A percentile compares a stretch with the other conserved stretches of the same genome.
Evolutionary conservation across 2,888 invertebrate genomes (phyloP).

Genomic region (Patella pellucida): DNA sequence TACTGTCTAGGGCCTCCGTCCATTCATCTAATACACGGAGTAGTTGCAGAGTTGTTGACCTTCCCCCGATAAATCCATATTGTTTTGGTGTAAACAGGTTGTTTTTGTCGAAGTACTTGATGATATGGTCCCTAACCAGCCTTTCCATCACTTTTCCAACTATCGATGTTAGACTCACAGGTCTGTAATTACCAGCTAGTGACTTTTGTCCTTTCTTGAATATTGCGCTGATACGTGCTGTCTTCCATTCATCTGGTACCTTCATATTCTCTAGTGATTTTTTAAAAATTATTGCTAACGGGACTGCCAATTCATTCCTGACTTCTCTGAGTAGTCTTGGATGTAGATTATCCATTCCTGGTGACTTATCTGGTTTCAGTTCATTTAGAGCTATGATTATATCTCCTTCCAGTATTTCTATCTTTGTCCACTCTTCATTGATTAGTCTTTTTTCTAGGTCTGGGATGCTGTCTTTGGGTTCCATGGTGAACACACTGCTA

Average conservation of each 20-base stretch:
- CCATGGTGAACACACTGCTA: constrained; percentile 18
- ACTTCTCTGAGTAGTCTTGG: neutral
- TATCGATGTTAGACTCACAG: constrained; percentile 23
- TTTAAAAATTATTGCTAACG: neutral
- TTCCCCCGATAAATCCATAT: constrained; percentile 19
- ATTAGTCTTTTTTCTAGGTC: too few species aligned
- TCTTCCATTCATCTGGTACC: constrained; percentile 9
- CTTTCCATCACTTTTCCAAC: constrained; percentile 24
- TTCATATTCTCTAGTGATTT: constrained; percentile 12
- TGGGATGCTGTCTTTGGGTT: neutral
- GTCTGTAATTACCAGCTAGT: constrained; percentile 19
- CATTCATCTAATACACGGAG: constrained; percentile 16
- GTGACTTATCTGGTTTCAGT: too few species aligned
- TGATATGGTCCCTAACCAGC: constrained; percentile 15
- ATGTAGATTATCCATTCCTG: too few species aligned
- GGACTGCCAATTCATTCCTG: constrained; percentile 3
- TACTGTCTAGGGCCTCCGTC: constrained; percentile 16
- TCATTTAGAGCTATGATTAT: too few species aligned
- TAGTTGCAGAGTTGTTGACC: constrained; percentile 13
- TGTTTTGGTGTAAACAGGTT: constrained; percentile 6
- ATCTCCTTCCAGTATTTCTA: too few species aligned
- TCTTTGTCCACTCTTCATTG: too few species aligned
- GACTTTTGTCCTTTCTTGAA: constrained; percentile 22
- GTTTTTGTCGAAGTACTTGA: too few species aligned
- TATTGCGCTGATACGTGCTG: constrained; percentile 3